These are phyloP conservation scores for Araneus ventricosus DNA, from an alignment of 1,140 invertebrate species.

Conservation along the genomic window DNA sequence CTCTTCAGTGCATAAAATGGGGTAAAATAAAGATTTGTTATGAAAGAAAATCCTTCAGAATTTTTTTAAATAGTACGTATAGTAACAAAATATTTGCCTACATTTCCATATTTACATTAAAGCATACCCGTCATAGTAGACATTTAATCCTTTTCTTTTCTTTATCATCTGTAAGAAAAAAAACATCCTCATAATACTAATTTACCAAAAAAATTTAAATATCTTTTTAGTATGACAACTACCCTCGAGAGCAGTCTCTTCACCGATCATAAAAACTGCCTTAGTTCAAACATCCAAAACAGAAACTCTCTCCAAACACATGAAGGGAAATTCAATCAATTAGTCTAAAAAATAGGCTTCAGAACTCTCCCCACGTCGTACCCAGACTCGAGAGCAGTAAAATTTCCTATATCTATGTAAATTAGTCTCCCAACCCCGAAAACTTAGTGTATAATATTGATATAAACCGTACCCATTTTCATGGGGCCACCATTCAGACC, in stretches of 20 bases:
- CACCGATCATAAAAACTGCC: neutral
- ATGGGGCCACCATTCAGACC: neutral
- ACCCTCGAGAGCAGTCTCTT: neutral
- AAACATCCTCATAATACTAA: no score
- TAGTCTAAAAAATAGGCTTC: slow-evolving; percentile 51
- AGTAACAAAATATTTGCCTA: neutral
- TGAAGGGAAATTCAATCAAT: slow-evolving; percentile 44
- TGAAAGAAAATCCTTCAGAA: no score
- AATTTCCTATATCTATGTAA: slow-evolving; percentile 62
- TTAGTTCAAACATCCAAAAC: neutral
- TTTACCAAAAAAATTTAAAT: neutral
- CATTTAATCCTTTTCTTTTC: no score
- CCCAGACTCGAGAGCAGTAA: slow-evolving; percentile 29
- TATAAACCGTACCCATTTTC: slow-evolving; percentile 42
- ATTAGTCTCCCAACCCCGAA: slow-evolving; percentile 9
- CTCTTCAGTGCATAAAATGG: no score
- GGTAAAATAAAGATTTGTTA: no score
- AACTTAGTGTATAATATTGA: slow-evolving; percentile 64
- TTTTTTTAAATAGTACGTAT: no score
- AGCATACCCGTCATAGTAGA: neutral
- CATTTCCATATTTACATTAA: neutral
- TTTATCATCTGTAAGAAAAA: no score
- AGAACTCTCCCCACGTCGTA: slow-evolving; percentile 26
- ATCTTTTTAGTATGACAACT: neutral
- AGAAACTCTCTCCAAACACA: neutral